Evolutionary conservation across 2,113 vertebrate genomes (phyloP).

Genomic region (Salvator merianae): DNA sequence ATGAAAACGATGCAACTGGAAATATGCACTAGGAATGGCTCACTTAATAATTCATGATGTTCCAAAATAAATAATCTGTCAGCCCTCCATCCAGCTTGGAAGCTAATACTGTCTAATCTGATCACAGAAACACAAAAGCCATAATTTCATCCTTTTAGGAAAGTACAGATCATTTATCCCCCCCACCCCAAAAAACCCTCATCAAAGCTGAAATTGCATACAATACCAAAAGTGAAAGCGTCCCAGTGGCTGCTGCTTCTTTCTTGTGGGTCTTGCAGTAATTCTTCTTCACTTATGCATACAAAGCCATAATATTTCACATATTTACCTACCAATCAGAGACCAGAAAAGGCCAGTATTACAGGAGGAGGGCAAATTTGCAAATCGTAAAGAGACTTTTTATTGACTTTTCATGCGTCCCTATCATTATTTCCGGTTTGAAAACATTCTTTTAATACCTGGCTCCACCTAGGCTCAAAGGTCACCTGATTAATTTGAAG

Average conservation of each 20-base stretch:
- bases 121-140: not conserved
- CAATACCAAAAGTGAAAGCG: not conserved
- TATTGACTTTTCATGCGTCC: not conserved
- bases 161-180: not conserved
- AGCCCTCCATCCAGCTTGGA: too few relatives aligned
- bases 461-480: slow-evolving; percentile 5
- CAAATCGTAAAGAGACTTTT: fast-evolving
- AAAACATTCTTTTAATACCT: fast-evolving
- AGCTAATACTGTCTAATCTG: not conserved
- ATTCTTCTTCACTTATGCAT: not conserved
- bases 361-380: not conserved
- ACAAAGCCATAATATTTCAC: not conserved
- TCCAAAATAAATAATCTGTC: not conserved
- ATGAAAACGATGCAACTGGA: not conserved
- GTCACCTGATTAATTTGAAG: not conserved
- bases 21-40: not conserved
- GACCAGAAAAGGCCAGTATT: not conserved
- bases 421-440: fast-evolving
- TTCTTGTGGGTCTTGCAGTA: not conserved
- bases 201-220: not conserved
- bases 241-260: not conserved
- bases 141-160: not conserved
- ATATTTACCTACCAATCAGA: not conserved
- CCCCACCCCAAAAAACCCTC: too few relatives aligned
- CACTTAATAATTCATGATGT: not conserved